These are phyloP conservation scores for Ctenopoma kingsleyae DNA, from an alignment of 2,797 vertebrate species.

Conservation along the genomic window DNA sequence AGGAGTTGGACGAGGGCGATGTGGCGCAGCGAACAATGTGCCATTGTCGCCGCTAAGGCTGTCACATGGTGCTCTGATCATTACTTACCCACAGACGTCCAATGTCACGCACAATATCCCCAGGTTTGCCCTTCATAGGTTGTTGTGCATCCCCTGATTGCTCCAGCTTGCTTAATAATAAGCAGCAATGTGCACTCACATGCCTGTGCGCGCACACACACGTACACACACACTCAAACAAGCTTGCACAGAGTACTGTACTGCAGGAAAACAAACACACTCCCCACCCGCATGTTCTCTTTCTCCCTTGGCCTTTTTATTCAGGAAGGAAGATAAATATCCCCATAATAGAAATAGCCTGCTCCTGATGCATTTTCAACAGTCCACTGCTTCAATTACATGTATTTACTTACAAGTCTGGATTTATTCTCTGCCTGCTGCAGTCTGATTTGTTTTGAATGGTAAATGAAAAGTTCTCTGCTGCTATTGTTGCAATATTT, in stretches of 20 bases:
- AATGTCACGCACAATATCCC: slow-evolving; percentile 80
- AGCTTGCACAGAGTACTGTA: slow-evolving; percentile 37
- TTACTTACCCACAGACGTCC: slow-evolving; percentile 80
- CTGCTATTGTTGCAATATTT: slow-evolving; percentile 71
- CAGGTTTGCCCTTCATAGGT: slow-evolving; percentile 81
- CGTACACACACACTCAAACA: slow-evolving; percentile 47
- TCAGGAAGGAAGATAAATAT: slow-evolving; percentile 84
- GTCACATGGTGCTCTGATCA: slow-evolving; percentile 72
- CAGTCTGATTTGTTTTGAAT: slow-evolving; percentile 79
- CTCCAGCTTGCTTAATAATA: slow-evolving; percentile 72
- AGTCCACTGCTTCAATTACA: slow-evolving; percentile 84
- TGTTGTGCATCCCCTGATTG: slow-evolving; percentile 71
- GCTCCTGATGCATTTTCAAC: slow-evolving; percentile 83
- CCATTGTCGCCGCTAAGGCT: slow-evolving; percentile 62
- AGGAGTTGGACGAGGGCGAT: slow-evolving; percentile 44
- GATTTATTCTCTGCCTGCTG: slow-evolving; percentile 79
- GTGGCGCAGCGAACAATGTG: slow-evolving; percentile 65
- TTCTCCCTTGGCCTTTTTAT: slow-evolving; percentile 77
- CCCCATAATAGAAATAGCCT: slow-evolving; percentile 76
- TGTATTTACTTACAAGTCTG: slow-evolving; percentile 84
- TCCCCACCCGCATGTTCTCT: slow-evolving; percentile 44
- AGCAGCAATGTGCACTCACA: slow-evolving; percentile 56
- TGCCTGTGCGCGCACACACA: slow-evolving; percentile 43
- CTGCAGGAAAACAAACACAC: slow-evolving; percentile 64
- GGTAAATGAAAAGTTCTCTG: slow-evolving; percentile 77